Percentiles rank a stretch among this genome's conserved stretches.
These are phyloP conservation scores for Prinia subflava DNA, from an alignment of 2,113 vertebrate species.

Conservation along the genomic window DNA sequence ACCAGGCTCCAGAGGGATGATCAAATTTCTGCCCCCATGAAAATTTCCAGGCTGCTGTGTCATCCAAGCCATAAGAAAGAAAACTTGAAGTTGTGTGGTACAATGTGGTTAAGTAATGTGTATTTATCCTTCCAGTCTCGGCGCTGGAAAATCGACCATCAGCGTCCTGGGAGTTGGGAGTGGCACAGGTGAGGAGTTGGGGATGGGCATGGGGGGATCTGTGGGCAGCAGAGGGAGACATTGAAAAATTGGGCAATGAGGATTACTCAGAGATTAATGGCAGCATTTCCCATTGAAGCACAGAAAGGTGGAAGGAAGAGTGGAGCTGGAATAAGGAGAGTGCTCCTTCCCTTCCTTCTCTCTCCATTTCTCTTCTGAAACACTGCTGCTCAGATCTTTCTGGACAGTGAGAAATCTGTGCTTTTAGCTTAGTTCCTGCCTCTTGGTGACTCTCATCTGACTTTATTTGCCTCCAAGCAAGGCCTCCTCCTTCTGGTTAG, in stretches of 20 bases:
- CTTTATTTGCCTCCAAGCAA: neutral
- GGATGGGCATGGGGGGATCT: fast-evolving
- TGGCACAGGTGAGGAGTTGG: constrained; percentile 76
- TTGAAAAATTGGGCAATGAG: neutral
- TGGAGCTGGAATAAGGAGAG: fast-evolving
- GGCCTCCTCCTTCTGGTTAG: neutral
- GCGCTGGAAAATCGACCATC: constrained; percentile 72
- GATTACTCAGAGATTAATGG: neutral
- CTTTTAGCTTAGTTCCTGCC: neutral
- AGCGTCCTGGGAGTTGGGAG: constrained; percentile 85
- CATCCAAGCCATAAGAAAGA: neutral
- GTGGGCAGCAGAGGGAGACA: neutral
- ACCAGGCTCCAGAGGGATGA: neutral
- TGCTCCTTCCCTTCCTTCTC: neutral
- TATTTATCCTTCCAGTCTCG: constrained; percentile 68
- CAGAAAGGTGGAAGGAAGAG: neutral
- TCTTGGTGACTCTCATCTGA: neutral
- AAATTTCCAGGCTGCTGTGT: fast-evolving
- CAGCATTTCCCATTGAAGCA: neutral
- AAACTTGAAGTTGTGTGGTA: neutral
- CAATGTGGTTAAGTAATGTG: neutral
- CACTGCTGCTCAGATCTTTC: neutral
- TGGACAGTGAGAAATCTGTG: neutral
- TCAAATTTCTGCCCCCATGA: neutral
- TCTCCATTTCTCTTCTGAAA: neutral